A percentile compares a stretch with the other conserved stretches of the same genome.
Evolutionary conservation across 2,888 invertebrate genomes (phyloP).

Genomic region (Drosophila demipolita): DNA sequence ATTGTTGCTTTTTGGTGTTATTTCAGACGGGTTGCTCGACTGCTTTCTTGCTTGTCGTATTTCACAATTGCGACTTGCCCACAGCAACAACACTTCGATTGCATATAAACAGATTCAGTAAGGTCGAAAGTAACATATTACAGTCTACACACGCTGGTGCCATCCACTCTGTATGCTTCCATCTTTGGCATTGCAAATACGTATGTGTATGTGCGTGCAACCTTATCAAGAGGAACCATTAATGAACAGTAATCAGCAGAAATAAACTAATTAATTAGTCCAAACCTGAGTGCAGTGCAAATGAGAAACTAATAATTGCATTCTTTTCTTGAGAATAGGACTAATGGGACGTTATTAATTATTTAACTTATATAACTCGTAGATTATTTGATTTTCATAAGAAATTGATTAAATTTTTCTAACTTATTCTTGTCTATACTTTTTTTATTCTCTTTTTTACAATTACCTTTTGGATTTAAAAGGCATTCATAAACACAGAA

Average conservation of each 20-base stretch:
- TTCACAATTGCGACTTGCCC: slow-evolving; percentile 5
- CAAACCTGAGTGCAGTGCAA: slow-evolving; percentile 6
- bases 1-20: slow-evolving; percentile 17
- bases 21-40: slow-evolving; percentile 1
- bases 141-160: slow-evolving; percentile 15
- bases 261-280: slow-evolving; percentile 22
- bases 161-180: slow-evolving; percentile 11
- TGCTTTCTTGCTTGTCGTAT: slow-evolving; percentile 1
- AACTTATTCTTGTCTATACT: background rate
- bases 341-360: background rate
- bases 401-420: background rate
- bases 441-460: background rate
- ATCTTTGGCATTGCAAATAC: slow-evolving; percentile 13
- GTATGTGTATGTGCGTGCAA: background rate
- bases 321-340: background rate
- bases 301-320: background rate
- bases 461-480: background rate
- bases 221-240: background rate
- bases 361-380: too few species aligned
- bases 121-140: slow-evolving; percentile 6
- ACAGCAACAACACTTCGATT: slow-evolving; percentile 33
- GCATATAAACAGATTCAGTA: slow-evolving; percentile 42
- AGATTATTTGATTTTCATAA: background rate
- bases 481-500: background rate
- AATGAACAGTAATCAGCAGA: slow-evolving; percentile 4